These are phyloP conservation scores for Sarcophaga variegata DNA, from an alignment of 2,888 invertebrate species.

Conservation along the genomic window DNA sequence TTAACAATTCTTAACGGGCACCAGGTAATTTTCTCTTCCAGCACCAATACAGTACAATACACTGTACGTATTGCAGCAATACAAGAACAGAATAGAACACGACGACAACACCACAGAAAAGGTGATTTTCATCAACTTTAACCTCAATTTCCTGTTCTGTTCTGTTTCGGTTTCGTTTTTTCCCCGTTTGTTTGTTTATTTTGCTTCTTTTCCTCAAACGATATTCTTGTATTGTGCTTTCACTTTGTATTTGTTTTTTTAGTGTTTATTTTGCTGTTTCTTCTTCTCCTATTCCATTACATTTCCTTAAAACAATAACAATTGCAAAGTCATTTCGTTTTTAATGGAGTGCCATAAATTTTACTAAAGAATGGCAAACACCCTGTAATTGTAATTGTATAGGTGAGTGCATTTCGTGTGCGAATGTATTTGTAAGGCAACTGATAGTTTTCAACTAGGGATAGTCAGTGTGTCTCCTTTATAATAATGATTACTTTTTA, in stretches of 20 bases:
- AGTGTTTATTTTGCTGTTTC: too few relatives aligned
- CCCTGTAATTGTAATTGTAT: not conserved
- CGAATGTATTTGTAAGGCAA: not conserved
- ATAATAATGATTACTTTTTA: too few relatives aligned
- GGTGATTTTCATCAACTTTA: not conserved
- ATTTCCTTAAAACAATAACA: constrained; percentile 46
- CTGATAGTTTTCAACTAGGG: not conserved
- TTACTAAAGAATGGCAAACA: constrained; percentile 4
- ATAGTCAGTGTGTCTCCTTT: too few relatives aligned
- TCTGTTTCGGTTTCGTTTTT: not conserved
- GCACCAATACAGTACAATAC: too few relatives aligned
- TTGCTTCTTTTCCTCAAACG: constrained; percentile 33
- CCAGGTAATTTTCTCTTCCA: too few relatives aligned
- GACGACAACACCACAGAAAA: too few relatives aligned
- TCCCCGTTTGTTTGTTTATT: constrained; percentile 8
- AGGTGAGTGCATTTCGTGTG: not conserved
- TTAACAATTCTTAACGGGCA: too few relatives aligned
- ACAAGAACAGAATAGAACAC: too few relatives aligned
- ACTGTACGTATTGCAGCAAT: too few relatives aligned
- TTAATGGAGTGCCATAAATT: constrained; percentile 65
- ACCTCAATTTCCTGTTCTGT: constrained; percentile 14
- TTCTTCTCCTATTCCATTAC: not conserved
- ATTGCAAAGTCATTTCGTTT: constrained; percentile 59
- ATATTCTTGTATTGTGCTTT: too few relatives aligned
- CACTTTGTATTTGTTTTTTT: too few relatives aligned